Base-by-base conservation (phyloP, 92 coral and sea anemone genomes). In the Palythoa heliodiscus region DNA sequence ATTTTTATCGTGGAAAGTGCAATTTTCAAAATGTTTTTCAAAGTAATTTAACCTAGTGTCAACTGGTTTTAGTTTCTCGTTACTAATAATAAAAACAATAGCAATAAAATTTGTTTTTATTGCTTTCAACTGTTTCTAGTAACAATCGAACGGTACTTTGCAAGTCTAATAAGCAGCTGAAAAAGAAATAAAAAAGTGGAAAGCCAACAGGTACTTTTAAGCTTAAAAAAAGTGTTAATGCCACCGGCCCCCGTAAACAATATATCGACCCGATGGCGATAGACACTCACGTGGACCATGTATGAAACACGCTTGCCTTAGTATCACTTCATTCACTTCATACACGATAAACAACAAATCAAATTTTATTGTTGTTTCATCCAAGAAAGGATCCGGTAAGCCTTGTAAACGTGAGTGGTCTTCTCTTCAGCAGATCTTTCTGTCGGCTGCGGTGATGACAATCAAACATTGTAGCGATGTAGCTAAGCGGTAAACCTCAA, bases 231-330 rank as follows among this genome's bases (percentile, higher is more conserved):
- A 0, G 35, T 29, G n/a, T n/a, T n/a, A n/a, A n/a, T 63, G 70
- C 5, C 24, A 19, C 1, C 29, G 29, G 70, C 70, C 70, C 1
- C 25, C 29, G 70, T 64, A 64, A 64, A 64, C 35, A 0, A 20
- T 9, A 55, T 7, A 7, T 55, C 16, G 61, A 55, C 61, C 15
- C 19, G 61, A 64, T 64, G 20, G 70, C 19, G 61, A 64, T 64
- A 64, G 70, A 23, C 29, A 64, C 38, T 64, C 70, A 64, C 70
- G 1, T 29, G 35, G 35, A 29, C 35, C 35, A 29, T 19, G 70
- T 64, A 64, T 19, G 70, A 64, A 64, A 64, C 70, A 64, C 35
- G 70, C 70, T 64, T 23, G 70, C 70, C 70, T 64, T 64, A 64
- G 19, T n/a, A 64, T 11, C 12, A 64, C 70, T n/a, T 64, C 70